Evolutionary conservation across 2,888 invertebrate genomes (phyloP).

Genomic region (Julus scandinavius): DNA sequence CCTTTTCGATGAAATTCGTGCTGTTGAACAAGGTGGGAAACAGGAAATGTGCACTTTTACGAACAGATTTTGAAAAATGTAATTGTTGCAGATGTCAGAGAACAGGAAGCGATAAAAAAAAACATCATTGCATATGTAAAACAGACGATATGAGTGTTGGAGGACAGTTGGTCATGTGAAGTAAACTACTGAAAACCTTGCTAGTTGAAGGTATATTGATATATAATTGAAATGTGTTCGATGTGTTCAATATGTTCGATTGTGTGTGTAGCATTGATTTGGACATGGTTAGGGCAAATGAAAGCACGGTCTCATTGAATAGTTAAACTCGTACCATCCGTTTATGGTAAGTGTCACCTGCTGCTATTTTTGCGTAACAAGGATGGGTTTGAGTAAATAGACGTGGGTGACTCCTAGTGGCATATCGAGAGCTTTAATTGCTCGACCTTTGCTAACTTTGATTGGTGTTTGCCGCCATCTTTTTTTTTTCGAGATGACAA

Average conservation of each 20-base stretch:
- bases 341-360: not conserved
- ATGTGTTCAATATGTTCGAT: no score
- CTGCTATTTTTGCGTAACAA: not conserved
- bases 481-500: not conserved
- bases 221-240: no score
- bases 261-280: no score
- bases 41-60: not conserved
- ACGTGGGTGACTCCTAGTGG: not conserved
- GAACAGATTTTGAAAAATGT: not conserved
- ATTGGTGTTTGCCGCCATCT: not conserved
- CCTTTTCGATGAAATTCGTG: not conserved
- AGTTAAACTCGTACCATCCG: not conserved
- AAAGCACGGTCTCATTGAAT: not conserved
- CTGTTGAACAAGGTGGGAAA: not conserved
- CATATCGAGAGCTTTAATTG: constrained; percentile 5
- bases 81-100: not conserved
- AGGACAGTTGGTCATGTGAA: not conserved
- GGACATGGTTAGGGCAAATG: not conserved
- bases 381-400: constrained; percentile 2
- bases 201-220: not conserved
- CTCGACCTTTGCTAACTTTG: not conserved
- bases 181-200: not conserved
- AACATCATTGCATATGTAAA: not conserved
- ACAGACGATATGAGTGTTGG: not conserved
- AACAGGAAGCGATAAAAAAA: not conserved